phyloP scores from a whole-genome alignment of 2,113 vertebrate genomes.

The Australoheros scitulus region DNA sequence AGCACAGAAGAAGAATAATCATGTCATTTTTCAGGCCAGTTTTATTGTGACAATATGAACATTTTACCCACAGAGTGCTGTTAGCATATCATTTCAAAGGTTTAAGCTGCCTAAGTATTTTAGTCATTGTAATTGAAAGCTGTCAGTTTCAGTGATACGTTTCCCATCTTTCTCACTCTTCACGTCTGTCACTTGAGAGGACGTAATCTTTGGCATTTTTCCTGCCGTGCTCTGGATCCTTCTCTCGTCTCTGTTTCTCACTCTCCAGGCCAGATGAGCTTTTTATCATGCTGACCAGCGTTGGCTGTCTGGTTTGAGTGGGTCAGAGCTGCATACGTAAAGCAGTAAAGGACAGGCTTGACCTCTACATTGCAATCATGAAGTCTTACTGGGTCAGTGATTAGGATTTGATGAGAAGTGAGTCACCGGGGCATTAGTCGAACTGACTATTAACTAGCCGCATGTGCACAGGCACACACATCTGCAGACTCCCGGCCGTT shows the following conservation, averaged over 20 bases:
- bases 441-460: constrained; percentile 43
- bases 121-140: too few species aligned
- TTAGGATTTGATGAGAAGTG: constrained; percentile 62
- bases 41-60: neutral
- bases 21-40: neutral
- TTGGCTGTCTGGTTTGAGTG: constrained; percentile 34
- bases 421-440: constrained; percentile 44
- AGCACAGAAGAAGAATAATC: neutral
- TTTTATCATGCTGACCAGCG: constrained; percentile 42
- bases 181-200: neutral
- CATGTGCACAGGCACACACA: neutral
- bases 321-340: constrained; percentile 42
- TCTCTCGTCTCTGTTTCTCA: neutral
- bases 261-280: constrained; percentile 25
- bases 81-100: neutral
- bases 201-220: neutral
- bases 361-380: constrained; percentile 64
- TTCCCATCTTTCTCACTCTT: neutral
- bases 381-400: constrained; percentile 62
- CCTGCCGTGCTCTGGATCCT: neutral
- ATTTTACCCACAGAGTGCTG: neutral
- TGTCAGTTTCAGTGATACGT: neutral
- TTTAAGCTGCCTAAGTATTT: neutral
- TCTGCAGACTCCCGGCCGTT: neutral
- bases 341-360: constrained; percentile 51